Conservation (phyloP, 2,888 invertebrate species). For the Phaonia tiefii region DNA sequence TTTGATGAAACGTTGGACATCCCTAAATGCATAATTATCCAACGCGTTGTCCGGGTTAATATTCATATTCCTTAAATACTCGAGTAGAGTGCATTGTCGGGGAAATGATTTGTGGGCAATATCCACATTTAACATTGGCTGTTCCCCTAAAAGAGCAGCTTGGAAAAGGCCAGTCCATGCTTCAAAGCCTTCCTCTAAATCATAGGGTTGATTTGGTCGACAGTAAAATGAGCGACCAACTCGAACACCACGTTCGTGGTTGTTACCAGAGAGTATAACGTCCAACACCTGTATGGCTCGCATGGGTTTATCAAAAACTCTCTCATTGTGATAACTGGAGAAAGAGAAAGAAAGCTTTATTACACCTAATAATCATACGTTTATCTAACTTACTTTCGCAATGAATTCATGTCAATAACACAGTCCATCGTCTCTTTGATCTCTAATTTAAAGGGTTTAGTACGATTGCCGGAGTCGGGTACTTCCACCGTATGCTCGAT, state of each 20-base stretch:
- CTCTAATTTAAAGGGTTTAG: conserved; percentile 71
- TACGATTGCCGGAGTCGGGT: conserved; percentile 68
- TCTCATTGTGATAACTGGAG: conserved; percentile 75
- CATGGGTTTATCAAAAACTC: conserved; percentile 79
- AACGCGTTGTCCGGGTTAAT: conserved; percentile 1
- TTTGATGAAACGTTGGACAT: conserved; percentile 68
- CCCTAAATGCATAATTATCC: conserved; percentile 14
- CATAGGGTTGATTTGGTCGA: conserved; percentile 77
- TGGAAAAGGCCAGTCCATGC: conserved; percentile 97
- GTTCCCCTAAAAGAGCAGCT: conserved; percentile 93
- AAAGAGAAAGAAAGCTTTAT: too few species aligned
- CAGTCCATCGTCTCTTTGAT: conserved; percentile 73
- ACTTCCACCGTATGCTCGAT: conserved; percentile 72
- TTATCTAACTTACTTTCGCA: conserved; percentile 71
- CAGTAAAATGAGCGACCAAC: conserved; percentile 88
- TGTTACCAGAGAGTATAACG: conserved; percentile 84
- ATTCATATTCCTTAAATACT: conserved; percentile 76
- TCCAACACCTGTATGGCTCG: conserved; percentile 84
- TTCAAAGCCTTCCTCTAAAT: conserved; percentile 90
- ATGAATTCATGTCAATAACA: conserved; percentile 73
- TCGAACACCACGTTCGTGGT: conserved; percentile 72
- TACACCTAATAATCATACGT: neutral
- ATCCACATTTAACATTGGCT: conserved; percentile 94
- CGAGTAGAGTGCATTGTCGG: conserved; percentile 81
- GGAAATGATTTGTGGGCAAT: conserved; percentile 92